Conservation (phyloP, 1,140 invertebrate species). For the Eurosta solidaginis region DNA sequence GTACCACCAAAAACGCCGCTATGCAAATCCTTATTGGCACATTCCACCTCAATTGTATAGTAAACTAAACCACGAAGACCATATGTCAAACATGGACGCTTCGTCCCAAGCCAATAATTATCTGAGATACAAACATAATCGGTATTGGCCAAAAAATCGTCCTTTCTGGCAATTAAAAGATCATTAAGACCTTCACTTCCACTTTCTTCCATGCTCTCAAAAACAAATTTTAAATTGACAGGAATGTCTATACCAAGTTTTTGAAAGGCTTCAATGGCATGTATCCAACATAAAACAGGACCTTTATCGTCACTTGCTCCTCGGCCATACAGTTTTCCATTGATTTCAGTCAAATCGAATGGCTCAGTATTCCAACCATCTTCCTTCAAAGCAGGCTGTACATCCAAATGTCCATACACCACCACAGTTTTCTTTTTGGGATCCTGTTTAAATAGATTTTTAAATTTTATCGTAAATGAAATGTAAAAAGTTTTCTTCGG, state of each 20-base stretch:
- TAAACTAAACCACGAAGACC: conserved; percentile 93
- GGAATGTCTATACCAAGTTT: conserved; percentile 74
- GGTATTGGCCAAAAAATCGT: conserved; percentile 79
- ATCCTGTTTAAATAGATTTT: conserved; percentile 63
- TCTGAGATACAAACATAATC: conserved; percentile 98
- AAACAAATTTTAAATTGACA: conserved; percentile 94
- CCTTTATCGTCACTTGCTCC: conserved; percentile 96
- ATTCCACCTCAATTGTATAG: conserved; percentile 87
- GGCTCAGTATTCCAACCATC: conserved; percentile 98
- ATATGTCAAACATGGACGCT: conserved; percentile 96
- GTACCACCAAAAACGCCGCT: conserved; percentile 94
- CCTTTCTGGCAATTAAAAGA: conserved; percentile 74
- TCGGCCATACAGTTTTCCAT: conserved; percentile 91
- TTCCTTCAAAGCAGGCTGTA: conserved; percentile 88
- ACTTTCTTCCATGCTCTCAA: conserved; percentile 99
- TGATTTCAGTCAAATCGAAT: conserved; percentile 84
- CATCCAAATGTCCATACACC: conserved; percentile 97
- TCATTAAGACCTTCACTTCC: conserved; percentile 95
- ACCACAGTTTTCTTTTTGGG: conserved; percentile 87
- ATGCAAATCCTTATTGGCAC: conserved; percentile 90
- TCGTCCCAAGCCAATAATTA: conserved; percentile 98
- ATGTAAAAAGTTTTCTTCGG: neutral
- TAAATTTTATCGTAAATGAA: neutral
- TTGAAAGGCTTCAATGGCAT: conserved; percentile 90
- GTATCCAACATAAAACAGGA: conserved; percentile 89